A percentile compares a stretch with the other conserved stretches of the same genome.
phyloP scores from a whole-genome alignment of 2,888 invertebrate species.

The Drosophila conformis region DNA sequence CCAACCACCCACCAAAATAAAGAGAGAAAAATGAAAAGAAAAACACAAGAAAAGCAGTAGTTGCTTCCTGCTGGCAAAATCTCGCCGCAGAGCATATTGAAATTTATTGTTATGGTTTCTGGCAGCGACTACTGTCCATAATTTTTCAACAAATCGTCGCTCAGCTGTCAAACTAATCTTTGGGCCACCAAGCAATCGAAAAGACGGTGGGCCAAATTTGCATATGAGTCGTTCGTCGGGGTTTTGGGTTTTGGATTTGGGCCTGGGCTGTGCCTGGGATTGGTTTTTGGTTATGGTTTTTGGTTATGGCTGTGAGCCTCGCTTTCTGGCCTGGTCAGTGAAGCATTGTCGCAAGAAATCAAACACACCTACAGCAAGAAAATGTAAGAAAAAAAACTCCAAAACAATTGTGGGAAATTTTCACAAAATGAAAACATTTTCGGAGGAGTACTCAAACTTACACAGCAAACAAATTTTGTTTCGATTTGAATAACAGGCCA shows the following conservation, averaged over 20 bases:
- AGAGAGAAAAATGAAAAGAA: slow-evolving; percentile 5
- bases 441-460: slow-evolving; percentile 22
- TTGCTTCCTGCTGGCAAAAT: slow-evolving; percentile 61
- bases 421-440: slow-evolving; percentile 48
- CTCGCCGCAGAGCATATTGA: slow-evolving; percentile 49
- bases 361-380: slow-evolving; percentile 55
- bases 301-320: slow-evolving; percentile 16
- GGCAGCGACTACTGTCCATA: slow-evolving; percentile 79
- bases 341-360: slow-evolving; percentile 69
- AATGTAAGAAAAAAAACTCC: slow-evolving; percentile 6
- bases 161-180: slow-evolving; percentile 80
- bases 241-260: neutral
- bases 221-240: slow-evolving; percentile 53
- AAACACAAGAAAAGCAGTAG: slow-evolving; percentile 12
- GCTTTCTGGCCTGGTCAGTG: slow-evolving; percentile 65
- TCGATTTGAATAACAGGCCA: neutral
- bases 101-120: slow-evolving; percentile 76
- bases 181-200: slow-evolving; percentile 35
- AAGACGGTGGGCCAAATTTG: slow-evolving; percentile 54
- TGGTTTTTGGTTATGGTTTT: slow-evolving; percentile 25
- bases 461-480: neutral
- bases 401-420: slow-evolving; percentile 74
- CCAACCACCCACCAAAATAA: slow-evolving; percentile 19
- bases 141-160: slow-evolving; percentile 81
- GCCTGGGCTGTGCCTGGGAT: neutral